phyloP scores from a whole-genome alignment of 2,888 invertebrate genomes.

The Mongoloraphidia duomilia region DNA sequence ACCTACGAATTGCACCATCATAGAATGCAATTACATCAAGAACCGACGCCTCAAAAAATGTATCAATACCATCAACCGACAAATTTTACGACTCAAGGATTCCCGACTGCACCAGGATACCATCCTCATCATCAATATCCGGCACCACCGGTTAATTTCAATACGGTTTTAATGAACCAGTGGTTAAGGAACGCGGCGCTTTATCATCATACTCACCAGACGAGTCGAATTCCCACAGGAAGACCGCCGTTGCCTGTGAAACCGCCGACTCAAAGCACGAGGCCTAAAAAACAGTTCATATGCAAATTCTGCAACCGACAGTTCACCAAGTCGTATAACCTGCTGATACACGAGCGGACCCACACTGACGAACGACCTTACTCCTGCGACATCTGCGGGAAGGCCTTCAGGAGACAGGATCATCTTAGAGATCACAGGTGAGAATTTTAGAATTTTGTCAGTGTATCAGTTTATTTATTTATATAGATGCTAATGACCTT shows the following conservation, averaged over 20 bases:
- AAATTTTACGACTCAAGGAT: neutral
- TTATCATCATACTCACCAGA: slow-evolving; percentile 37
- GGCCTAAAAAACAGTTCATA: slow-evolving; percentile 79
- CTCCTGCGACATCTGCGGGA: slow-evolving; percentile 90
- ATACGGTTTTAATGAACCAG: slow-evolving; percentile 52
- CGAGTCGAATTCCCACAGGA: slow-evolving; percentile 35
- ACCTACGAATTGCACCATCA: neutral
- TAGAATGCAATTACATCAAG: neutral
- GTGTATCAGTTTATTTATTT: too few species aligned
- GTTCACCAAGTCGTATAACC: slow-evolving; percentile 96
- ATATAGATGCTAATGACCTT: too few species aligned
- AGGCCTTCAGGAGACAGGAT: slow-evolving; percentile 91
- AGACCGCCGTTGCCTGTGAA: slow-evolving; percentile 35
- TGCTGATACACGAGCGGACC: slow-evolving; percentile 92
- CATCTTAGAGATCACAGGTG: slow-evolving; percentile 83
- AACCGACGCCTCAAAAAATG: neutral
- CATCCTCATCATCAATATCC: too few species aligned
- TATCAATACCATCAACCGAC: neutral
- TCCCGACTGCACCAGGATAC: too few species aligned
- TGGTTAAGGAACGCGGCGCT: slow-evolving; percentile 59
- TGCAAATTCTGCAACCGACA: slow-evolving; percentile 95
- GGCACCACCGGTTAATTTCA: slow-evolving; percentile 12
- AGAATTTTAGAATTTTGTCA: slow-evolving; percentile 13
- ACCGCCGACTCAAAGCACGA: slow-evolving; percentile 34
- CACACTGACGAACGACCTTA: slow-evolving; percentile 95